These are phyloP conservation scores for Phaenicophaeus curvirostris DNA, from an alignment of 2,797 vertebrate genomes.

Conservation along the genomic window DNA sequence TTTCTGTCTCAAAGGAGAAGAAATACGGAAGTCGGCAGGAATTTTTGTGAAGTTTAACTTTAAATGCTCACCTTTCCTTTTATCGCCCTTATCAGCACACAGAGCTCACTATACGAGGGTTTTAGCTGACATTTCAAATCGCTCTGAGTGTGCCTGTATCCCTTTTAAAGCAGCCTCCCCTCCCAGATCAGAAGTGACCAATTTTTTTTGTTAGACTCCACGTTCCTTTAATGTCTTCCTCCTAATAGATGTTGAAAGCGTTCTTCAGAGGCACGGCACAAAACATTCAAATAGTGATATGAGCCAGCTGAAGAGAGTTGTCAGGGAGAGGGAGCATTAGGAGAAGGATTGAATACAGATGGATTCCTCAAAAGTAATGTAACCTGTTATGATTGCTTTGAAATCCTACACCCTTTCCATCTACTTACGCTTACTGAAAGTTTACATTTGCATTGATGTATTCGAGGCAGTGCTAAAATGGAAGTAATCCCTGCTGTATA, in stretches of 20 bases:
- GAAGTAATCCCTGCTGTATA: conserved; percentile 58
- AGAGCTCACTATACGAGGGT: conserved; percentile 2
- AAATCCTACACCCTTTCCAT: conserved; percentile 63
- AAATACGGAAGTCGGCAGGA: conserved; percentile 39
- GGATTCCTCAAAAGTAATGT: conserved; percentile 72
- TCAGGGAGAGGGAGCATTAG: conserved; percentile 60
- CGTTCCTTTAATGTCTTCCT: conserved; percentile 67
- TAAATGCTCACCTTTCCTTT: conserved; percentile 63
- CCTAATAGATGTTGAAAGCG: conserved; percentile 66
- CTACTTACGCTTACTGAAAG: conserved; percentile 46
- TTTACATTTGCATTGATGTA: conserved; percentile 60
- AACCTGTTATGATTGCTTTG: conserved; percentile 73
- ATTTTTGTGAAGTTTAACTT: conserved; percentile 61
- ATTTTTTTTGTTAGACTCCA: conserved; percentile 48
- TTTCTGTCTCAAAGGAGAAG: conserved; percentile 17
- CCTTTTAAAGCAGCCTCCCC: conserved; percentile 59
- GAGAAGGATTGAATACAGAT: conserved; percentile 71
- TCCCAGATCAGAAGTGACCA: conserved; percentile 66
- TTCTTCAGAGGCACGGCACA: conserved; percentile 63
- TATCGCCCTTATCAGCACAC: conserved; percentile 31
- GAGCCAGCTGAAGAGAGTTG: conserved; percentile 72
- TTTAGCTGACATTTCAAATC: conserved; percentile 59
- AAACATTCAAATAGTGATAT: conserved; percentile 62
- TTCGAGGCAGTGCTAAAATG: conserved; percentile 60
- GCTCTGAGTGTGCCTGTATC: conserved; percentile 24